Evolutionary conservation across 2,113 vertebrate species (phyloP).

Genomic region (Himantopus leucocephalus): DNA sequence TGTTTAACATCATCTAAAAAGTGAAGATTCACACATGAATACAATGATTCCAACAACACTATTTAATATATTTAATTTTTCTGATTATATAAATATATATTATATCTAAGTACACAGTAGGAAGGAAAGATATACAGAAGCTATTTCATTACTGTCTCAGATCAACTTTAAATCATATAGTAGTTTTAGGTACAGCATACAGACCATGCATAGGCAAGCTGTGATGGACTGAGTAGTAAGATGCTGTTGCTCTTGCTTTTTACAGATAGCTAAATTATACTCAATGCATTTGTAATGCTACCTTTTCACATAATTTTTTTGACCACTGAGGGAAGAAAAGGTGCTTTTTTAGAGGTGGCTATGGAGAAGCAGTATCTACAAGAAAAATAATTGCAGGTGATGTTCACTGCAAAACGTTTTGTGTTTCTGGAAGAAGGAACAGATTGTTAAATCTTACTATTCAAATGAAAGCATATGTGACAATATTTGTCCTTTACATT

Average conservation of each 20-base stretch:
- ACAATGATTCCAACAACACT: neutral
- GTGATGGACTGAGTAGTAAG: neutral
- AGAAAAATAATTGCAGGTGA: neutral
- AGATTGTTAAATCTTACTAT: neutral
- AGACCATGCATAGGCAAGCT: neutral
- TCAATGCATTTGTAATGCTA: neutral
- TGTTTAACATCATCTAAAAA: constrained; percentile 5
- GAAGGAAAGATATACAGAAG: neutral
- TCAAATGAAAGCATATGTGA: neutral
- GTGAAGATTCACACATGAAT: neutral
- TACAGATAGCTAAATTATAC: neutral
- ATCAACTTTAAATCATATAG: neutral
- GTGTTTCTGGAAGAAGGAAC: neutral
- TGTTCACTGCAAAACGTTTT: neutral
- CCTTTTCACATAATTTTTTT: neutral
- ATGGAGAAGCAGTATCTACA: neutral
- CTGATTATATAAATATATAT: neutral
- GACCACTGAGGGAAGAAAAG: neutral
- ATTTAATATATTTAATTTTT: neutral
- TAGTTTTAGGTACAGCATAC: neutral
- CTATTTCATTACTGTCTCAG: neutral
- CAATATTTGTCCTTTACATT: neutral
- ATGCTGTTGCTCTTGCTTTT: neutral
- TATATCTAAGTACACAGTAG: no score
- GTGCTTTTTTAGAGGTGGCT: neutral